These are phyloP conservation scores for Epinotia demarniana DNA, from an alignment of 2,888 invertebrate genomes.

Conservation along the genomic window DNA sequence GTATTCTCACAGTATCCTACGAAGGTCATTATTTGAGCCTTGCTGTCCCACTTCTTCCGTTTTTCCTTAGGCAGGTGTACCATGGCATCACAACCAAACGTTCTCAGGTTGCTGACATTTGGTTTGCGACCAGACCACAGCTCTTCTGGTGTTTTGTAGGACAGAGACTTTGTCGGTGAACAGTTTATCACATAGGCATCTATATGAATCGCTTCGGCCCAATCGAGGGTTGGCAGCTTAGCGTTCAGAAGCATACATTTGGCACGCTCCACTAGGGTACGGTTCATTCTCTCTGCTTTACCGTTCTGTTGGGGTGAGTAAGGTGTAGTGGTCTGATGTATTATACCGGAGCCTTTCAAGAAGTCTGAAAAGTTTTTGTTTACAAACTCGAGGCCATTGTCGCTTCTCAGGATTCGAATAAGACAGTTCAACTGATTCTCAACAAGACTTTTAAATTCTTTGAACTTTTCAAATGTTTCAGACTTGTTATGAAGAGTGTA, in stretches of 20 bases:
- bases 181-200: slow-evolving; percentile 30
- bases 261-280: slow-evolving; percentile 40
- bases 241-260: too few relatives aligned
- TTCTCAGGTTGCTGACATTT: slow-evolving; percentile 54
- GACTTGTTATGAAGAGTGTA: not conserved
- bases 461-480: not conserved
- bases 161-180: slow-evolving; percentile 45
- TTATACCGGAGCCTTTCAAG: slow-evolving; percentile 11
- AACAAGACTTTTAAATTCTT: too few relatives aligned
- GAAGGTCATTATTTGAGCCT: slow-evolving; percentile 49
- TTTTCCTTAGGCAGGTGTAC: too few relatives aligned
- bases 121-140: slow-evolving; percentile 58
- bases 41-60: too few relatives aligned
- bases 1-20: slow-evolving; percentile 59
- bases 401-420: slow-evolving; percentile 20
- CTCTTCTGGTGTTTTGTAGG: slow-evolving; percentile 52
- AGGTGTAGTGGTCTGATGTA: slow-evolving; percentile 44
- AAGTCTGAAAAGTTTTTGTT: not conserved
- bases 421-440: too few relatives aligned
- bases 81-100: slow-evolving; percentile 8
- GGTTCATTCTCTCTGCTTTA: slow-evolving; percentile 53
- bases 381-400: slow-evolving; percentile 48
- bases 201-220: too few relatives aligned
- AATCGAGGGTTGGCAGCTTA: too few relatives aligned
- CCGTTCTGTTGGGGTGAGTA: slow-evolving; percentile 52